Evolutionary conservation across 2,888 invertebrate species (phyloP).

Genomic region (Lathronympha strigana): DNA sequence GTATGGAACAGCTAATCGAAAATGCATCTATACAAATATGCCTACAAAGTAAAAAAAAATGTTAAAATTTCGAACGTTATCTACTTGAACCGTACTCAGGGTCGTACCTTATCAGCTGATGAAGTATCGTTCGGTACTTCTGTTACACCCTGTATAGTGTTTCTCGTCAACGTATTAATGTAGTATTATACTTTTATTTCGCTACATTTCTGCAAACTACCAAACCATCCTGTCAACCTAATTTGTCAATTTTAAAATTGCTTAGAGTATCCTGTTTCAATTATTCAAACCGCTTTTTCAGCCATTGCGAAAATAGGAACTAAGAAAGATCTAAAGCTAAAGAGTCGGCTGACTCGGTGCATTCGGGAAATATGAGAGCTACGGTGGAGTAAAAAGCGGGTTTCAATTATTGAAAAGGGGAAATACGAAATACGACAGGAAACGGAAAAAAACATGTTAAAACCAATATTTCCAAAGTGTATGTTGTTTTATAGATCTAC

Average conservation of each 20-base stretch:
- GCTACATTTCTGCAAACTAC: not conserved
- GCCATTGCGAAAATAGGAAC: constrained; percentile 25
- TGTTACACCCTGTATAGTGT: too few species aligned
- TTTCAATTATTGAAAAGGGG: constrained; percentile 19
- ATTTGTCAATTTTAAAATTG: not conserved
- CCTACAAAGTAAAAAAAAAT: too few species aligned
- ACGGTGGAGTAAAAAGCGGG: not conserved
- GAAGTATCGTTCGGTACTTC: too few species aligned
- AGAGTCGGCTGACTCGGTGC: not conserved
- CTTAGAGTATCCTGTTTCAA: constrained; percentile 13
- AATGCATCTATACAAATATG: too few species aligned
- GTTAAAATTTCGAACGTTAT: too few species aligned
- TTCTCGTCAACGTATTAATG: too few species aligned
- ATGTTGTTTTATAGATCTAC: too few species aligned
- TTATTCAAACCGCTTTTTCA: constrained; percentile 18
- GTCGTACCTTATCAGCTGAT: too few species aligned
- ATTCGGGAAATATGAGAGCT: constrained; percentile 8
- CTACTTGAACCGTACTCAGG: too few species aligned
- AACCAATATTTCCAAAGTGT: too few species aligned
- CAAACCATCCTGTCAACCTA: constrained; percentile 5
- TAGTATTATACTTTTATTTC: not conserved
- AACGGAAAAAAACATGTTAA: too few species aligned
- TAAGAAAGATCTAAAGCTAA: constrained; percentile 31
- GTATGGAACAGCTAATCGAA: too few species aligned
- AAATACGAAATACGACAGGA: not conserved